Percentiles rank a stretch among this genome's conserved stretches.
Evolutionary conservation across 2,113 vertebrate genomes (phyloP).

Genomic region (Ophthalmolycus amberensis): DNA sequence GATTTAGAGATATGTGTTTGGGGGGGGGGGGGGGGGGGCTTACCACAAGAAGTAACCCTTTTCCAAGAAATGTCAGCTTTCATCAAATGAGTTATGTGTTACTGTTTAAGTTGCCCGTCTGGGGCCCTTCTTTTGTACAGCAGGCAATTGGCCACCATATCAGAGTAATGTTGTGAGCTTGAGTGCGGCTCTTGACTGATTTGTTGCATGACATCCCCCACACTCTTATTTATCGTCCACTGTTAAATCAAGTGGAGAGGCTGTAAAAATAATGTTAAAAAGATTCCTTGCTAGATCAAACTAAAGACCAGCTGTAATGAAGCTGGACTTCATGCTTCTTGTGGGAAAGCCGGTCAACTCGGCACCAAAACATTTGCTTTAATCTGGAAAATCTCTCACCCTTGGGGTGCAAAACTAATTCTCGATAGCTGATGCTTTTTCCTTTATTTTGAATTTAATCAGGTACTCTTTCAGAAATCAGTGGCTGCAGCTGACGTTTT

Average conservation of each 20-base stretch:
- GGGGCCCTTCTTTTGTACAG: constrained; percentile 16
- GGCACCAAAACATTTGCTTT: constrained; percentile 34
- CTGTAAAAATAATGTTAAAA: constrained; percentile 55
- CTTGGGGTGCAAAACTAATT: constrained; percentile 11
- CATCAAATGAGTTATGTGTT: constrained; percentile 55
- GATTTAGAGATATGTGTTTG: constrained; percentile 29
- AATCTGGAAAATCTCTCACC: constrained; percentile 20
- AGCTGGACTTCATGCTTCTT: constrained; percentile 33
- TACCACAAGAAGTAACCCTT: constrained; percentile 44
- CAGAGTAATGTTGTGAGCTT: constrained; percentile 41
- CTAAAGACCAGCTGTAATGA: constrained; percentile 56
- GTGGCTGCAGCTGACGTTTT: constrained; percentile 55
- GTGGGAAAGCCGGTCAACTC: constrained; percentile 26
- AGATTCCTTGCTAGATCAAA: constrained; percentile 49
- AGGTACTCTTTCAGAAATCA: constrained; percentile 43
- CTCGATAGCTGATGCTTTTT: constrained; percentile 25
- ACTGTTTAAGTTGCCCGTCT: constrained; percentile 47
- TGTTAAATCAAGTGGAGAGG: constrained; percentile 58
- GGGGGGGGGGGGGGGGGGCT: constrained; percentile 28
- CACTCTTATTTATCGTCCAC: constrained; percentile 48
- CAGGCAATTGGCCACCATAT: constrained; percentile 46
- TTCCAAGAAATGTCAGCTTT: constrained; percentile 66
- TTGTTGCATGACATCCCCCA: constrained; percentile 49
- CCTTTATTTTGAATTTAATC: constrained; percentile 37
- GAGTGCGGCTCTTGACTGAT: constrained; percentile 37